These are phyloP conservation scores for Poecilia picta DNA, from an alignment of 2,797 vertebrate species.

Conservation along the genomic window DNA sequence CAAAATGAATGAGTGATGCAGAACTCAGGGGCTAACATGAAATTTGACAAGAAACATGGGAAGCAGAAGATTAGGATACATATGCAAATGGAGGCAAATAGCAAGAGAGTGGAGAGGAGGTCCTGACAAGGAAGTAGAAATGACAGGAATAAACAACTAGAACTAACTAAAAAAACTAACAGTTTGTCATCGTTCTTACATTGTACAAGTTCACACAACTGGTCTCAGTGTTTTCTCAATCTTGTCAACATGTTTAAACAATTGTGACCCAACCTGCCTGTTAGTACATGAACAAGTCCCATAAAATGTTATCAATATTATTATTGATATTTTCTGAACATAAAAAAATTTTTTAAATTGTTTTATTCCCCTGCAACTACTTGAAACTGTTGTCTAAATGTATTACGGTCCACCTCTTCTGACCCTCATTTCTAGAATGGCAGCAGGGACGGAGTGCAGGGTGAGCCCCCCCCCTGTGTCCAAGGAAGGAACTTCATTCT, in stretches of 20 bases:
- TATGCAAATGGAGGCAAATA: no score
- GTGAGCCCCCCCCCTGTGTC: slow-evolving; percentile 43
- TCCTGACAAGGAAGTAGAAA: no score
- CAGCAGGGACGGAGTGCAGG: slow-evolving; percentile 28
- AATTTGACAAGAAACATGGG: no score
- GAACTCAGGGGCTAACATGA: no score
- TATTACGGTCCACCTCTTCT: slow-evolving; percentile 11
- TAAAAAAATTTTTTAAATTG: neutral
- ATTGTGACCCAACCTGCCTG: neutral
- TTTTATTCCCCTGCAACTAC: neutral
- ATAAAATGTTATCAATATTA: neutral
- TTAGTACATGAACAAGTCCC: neutral
- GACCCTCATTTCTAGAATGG: slow-evolving; percentile 43
- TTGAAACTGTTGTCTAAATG: neutral
- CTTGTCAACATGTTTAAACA: neutral
- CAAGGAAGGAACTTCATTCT: slow-evolving; percentile 61
- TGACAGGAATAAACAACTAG: no score
- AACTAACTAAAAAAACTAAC: no score
- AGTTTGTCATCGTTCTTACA: no score
- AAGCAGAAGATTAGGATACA: no score
- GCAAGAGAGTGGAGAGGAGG: no score
- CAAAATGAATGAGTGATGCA: no score
- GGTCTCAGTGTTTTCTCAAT: neutral
- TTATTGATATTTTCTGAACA: neutral
- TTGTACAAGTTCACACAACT: neutral